A percentile compares a stretch with the other conserved stretches of the same genome.
These are phyloP conservation scores for Castor canadensis DNA, from an alignment of 2,113 vertebrate species.

Conservation along the genomic window DNA sequence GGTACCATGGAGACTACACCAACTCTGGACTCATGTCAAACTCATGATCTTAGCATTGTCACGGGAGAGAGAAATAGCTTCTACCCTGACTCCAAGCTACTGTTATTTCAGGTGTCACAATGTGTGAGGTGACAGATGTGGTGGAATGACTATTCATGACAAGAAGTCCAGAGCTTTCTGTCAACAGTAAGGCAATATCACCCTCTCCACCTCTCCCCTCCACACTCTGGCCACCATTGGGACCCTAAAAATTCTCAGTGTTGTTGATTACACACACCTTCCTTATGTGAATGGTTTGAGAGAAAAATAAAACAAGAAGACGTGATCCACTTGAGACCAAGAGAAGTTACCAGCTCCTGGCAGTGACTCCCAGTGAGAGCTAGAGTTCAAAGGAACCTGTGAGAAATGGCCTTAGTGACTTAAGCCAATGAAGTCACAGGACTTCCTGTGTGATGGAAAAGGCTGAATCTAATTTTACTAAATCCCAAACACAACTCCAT, in stretches of 20 bases:
- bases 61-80: neutral
- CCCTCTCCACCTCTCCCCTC: neutral
- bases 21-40: neutral
- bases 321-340: neutral
- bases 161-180: neutral
- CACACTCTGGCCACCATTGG: neutral
- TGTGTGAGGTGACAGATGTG: neutral
- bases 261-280: neutral
- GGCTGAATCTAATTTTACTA: neutral
- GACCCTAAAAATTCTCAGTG: neutral
- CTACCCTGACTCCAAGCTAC: neutral
- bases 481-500: too few species aligned
- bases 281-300: neutral
- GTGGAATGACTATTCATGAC: neutral
- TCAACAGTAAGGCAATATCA: neutral
- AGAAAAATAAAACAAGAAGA: neutral
- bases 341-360: neutral
- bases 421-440: neutral
- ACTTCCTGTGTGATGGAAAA: too few species aligned
- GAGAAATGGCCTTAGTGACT: fast-evolving
- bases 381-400: neutral
- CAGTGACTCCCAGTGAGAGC: neutral
- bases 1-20: neutral
- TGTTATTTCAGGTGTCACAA: neutral
- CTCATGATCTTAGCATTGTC: neutral